Conservation (phyloP, 2,113 vertebrate genomes). For the Trinectes maculatus region DNA sequence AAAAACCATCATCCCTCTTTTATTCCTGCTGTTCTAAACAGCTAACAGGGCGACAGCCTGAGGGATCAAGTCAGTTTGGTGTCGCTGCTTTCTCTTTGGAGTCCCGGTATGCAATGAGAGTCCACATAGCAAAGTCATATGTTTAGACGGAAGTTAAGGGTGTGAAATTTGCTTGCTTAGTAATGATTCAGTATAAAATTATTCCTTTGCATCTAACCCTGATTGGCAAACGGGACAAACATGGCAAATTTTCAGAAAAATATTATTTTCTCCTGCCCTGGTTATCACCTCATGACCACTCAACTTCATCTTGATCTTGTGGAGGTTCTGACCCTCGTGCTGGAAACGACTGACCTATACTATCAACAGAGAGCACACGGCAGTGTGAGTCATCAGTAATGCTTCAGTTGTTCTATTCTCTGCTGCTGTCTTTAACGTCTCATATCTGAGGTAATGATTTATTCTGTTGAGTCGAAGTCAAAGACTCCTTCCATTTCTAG, state of each 20-base stretch:
- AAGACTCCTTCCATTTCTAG: not conserved
- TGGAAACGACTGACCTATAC: not conserved
- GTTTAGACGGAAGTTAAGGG: not conserved
- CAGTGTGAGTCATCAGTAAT: not conserved
- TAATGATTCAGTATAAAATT: not conserved
- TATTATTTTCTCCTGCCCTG: not conserved
- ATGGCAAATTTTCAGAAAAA: not conserved
- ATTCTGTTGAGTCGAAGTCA: not conserved
- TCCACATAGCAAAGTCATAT: not conserved
- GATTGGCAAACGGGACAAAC: not conserved
- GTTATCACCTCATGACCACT: not conserved
- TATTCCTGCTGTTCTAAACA: conserved; percentile 50
- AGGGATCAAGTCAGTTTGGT: conserved; percentile 37
- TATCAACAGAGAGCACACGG: not conserved
- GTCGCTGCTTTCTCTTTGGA: conserved; percentile 26
- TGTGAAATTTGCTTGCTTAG: not conserved
- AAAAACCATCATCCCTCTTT: conserved; percentile 40
- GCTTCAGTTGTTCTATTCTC: not conserved
- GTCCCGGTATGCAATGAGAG: conserved; percentile 16
- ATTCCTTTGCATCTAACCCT: not conserved
- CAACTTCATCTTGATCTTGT: not conserved
- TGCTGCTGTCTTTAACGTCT: too few relatives aligned
- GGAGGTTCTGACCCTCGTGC: not conserved
- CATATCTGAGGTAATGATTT: not conserved
- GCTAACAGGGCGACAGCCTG: conserved; percentile 37